Base-by-base conservation (phyloP, 2,888 invertebrate species). In the Cabera pusaria region DNA sequence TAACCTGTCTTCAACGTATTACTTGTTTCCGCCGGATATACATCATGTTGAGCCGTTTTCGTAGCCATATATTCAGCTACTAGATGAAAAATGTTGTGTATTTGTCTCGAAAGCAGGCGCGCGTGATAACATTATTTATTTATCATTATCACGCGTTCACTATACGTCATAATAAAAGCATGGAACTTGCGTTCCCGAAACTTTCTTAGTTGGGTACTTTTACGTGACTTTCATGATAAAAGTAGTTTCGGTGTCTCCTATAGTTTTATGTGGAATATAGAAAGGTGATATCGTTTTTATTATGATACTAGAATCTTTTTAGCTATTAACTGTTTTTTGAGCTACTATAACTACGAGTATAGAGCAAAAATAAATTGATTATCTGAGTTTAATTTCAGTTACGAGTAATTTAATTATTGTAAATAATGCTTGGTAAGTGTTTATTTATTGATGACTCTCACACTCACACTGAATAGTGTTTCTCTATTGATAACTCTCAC, bases 31-130 rank as follows among this genome's bases (percentile, higher is more conserved):
- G 65, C 56, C 50, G 61, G 65, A 50, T 65, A 79, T 74, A 74
- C 63, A 63, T 80, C 73, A 73, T 70, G 70, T 66, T 63, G 66
- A 62, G 64, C 65, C 64, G 56, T 74, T 76, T 78, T 72, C 65
- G 59, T 56, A 56, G 49, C 69, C 61, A 73, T 78, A 74, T 77
- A 64, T 72, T 63, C 55, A 63, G 63, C 53, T 56, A 67, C 58
- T 55, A 23, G 49, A 55, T 64, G 67, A 73, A 73, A 70, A 71
- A 75, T 71, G 51, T 57, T 56, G 50, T 50, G 50, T 64, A 64
- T 71, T 72, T 64, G 58, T 65, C 61, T 62, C 31, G 26, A 22
- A 38, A 37, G 39, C 40, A 28, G 36, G 43, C 39, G 25, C 12
- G 24, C 36, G 40, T 41, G 34, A 10, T 26, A 29, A 26, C 41